phyloP scores from a whole-genome alignment of 30 jellyfish, hydroid and myxozoan genomes.

The Pelagia noctiluca region DNA sequence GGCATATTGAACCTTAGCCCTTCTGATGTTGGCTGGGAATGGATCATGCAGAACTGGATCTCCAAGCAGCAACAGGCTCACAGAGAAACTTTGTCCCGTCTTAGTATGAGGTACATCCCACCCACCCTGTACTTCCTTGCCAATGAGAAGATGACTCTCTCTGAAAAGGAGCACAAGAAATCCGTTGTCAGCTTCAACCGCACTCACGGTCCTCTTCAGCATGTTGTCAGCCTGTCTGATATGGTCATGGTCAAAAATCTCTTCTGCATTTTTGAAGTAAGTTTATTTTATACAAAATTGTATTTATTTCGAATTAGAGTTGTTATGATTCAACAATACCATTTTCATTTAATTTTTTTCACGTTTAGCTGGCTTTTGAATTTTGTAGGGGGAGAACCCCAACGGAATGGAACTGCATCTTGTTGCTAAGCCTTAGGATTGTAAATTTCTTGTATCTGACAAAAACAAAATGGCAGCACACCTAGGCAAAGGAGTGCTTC shows the following conservation, averaged over 20 bases:
- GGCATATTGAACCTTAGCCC: conserved; percentile 53
- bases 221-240: conserved; percentile 44
- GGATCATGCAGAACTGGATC: conserved; percentile 60
- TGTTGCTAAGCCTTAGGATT: too few relatives aligned
- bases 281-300: neutral
- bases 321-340: too few relatives aligned
- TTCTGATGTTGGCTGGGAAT: conserved; percentile 63
- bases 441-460: too few relatives aligned
- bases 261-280: conserved; percentile 64
- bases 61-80: conserved; percentile 38
- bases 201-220: conserved; percentile 48
- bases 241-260: conserved; percentile 43
- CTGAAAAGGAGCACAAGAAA: conserved; percentile 9
- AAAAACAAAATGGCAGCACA: too few relatives aligned
- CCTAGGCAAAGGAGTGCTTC: too few relatives aligned
- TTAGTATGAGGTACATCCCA: conserved; percentile 58
- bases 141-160: conserved; percentile 42
- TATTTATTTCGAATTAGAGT: too few relatives aligned
- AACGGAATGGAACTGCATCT: too few relatives aligned
- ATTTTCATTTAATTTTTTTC: too few relatives aligned
- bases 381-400: too few relatives aligned
- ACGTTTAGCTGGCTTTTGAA: too few relatives aligned
- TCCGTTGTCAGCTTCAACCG: conserved; percentile 59
- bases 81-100: conserved; percentile 37
- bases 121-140: conserved; percentile 47